phyloP scores from a whole-genome alignment of 1,140 invertebrate genomes.

The Pomacea maculata region DNA sequence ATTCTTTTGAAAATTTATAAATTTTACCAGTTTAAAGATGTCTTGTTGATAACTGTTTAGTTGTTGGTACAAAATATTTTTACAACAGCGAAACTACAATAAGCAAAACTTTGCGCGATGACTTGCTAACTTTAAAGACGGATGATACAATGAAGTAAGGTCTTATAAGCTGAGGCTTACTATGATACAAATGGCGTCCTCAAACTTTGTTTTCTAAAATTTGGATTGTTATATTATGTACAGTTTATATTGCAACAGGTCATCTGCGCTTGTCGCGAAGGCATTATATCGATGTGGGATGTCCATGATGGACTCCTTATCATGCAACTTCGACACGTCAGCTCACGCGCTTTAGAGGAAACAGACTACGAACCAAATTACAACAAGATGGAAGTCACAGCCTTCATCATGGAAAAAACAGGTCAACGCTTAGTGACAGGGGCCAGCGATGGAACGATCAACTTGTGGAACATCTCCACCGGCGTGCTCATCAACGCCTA shows the following conservation, averaged over 20 bases:
- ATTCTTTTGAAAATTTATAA: slow-evolving; percentile 9
- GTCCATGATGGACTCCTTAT: slow-evolving; percentile 48
- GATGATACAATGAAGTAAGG: no score
- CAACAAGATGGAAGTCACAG: slow-evolving; percentile 54
- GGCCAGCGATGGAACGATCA: slow-evolving; percentile 76
- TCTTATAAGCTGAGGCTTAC: no score
- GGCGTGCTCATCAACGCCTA: slow-evolving; percentile 72
- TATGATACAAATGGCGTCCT: no score
- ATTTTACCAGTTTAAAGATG: no score
- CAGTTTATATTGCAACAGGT: slow-evolving; percentile 21
- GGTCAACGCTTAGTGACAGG: slow-evolving; percentile 75
- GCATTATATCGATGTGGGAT: slow-evolving; percentile 57
- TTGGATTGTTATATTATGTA: no score
- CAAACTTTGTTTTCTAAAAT: no score
- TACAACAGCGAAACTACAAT: no score
- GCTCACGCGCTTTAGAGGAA: slow-evolving; percentile 48
- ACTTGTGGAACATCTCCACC: slow-evolving; percentile 79
- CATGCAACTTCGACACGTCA: slow-evolving; percentile 54
- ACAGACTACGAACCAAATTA: slow-evolving; percentile 75
- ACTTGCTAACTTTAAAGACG: no score
- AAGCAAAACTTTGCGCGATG: no score
- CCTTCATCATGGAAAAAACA: slow-evolving; percentile 77
- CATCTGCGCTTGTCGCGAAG: slow-evolving; percentile 49
- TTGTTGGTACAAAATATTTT: no score
- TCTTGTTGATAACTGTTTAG: no score